Evolutionary conservation across 2,113 vertebrate species (phyloP).

Genomic region (Aleadryas rufinucha): DNA sequence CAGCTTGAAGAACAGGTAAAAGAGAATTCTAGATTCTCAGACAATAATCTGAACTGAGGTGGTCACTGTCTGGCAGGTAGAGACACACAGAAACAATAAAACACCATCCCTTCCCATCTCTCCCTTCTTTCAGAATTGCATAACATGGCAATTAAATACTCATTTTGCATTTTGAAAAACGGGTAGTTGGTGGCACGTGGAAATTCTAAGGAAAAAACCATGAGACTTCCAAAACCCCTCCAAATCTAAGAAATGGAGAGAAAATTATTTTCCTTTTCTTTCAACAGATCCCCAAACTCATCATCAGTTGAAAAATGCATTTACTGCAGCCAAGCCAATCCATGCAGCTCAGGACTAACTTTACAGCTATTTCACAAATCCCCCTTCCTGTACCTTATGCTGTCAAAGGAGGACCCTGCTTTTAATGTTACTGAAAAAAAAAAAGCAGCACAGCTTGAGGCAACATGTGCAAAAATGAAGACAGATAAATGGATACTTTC

Average conservation of each 20-base stretch:
- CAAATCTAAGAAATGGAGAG: neutral
- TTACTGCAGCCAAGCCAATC: neutral
- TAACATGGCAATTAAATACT: neutral
- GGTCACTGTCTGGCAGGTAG: neutral
- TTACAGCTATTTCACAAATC: neutral
- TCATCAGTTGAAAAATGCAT: neutral
- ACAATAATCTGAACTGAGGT: neutral
- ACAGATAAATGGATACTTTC: neutral
- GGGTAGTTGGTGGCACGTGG: rapidly evolving
- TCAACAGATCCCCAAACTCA: neutral
- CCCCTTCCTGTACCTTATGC: neutral
- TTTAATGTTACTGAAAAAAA: neutral
- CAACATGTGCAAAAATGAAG: neutral
- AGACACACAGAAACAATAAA: neutral
- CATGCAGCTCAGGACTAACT: neutral
- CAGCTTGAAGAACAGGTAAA: neutral
- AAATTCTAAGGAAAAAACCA: neutral
- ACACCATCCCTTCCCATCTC: no score
- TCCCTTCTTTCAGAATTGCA: neutral
- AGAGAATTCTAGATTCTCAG: neutral
- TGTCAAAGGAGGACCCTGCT: neutral
- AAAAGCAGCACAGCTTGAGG: neutral
- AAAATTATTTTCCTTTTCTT: neutral
- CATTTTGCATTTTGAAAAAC: neutral
- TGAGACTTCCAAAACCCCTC: neutral